Conservation (phyloP, 2,888 invertebrate species). For the Teinopalpus imperialis region DNA sequence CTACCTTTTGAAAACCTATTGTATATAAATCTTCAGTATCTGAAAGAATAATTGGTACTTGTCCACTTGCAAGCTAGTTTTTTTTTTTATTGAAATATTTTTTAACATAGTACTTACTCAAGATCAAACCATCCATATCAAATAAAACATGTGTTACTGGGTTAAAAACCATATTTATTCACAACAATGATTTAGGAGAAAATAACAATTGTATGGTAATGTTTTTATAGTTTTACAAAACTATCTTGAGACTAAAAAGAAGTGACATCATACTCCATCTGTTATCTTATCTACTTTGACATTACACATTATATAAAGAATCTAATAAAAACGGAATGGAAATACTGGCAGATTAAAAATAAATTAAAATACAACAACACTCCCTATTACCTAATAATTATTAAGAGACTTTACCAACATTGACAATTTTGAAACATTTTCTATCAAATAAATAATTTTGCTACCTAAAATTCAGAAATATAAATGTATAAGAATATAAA, state of each 20-base stretch:
- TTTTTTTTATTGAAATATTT: slow-evolving; percentile 9
- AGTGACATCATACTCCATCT: slow-evolving; percentile 15
- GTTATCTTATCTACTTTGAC: slow-evolving; percentile 24
- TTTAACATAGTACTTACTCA: slow-evolving; percentile 52
- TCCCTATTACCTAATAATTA: no score
- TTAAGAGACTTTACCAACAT: no score
- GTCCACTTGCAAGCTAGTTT: background rate
- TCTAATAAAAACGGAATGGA: no score
- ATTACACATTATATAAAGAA: no score
- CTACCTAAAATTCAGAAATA: no score
- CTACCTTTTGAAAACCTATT: slow-evolving; percentile 85
- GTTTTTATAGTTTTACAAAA: background rate
- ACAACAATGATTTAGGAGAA: slow-evolving; percentile 1
- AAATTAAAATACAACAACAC: no score
- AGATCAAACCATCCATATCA: slow-evolving; percentile 71
- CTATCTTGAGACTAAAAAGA: slow-evolving; percentile 8
- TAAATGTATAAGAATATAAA: no score
- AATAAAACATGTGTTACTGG: slow-evolving; percentile 77
- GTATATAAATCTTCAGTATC: slow-evolving; percentile 92
- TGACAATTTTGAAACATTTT: no score
- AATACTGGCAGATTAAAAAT: no score
- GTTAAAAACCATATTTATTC: slow-evolving; percentile 43
- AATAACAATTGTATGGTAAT: background rate
- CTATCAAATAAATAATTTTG: no score
- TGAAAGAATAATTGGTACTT: slow-evolving; percentile 54